These are phyloP conservation scores for Hybos culiciformis DNA, from an alignment of 2,888 invertebrate species.

Conservation along the genomic window DNA sequence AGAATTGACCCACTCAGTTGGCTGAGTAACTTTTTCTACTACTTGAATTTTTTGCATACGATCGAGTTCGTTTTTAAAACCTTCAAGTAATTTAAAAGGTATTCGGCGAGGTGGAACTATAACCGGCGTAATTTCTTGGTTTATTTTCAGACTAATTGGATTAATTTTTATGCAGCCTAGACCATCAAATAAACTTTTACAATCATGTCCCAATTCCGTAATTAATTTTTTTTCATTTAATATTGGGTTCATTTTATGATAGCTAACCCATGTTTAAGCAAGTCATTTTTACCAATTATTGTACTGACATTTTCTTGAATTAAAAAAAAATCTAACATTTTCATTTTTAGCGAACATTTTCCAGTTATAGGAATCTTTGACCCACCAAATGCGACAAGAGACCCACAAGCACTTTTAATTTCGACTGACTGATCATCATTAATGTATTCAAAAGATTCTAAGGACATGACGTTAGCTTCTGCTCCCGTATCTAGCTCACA, in stretches of 20 bases:
- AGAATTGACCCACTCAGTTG: constrained; percentile 4
- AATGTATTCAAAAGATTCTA: not conserved
- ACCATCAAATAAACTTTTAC: not conserved
- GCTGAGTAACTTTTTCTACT: not conserved
- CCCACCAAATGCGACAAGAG: constrained; percentile 3
- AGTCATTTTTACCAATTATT: constrained; percentile 1
- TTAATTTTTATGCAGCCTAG: not conserved
- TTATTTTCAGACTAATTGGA: not conserved
- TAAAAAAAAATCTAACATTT: constrained; percentile 1
- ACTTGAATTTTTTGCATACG: constrained; percentile 1
- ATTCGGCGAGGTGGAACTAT: constrained; percentile 5
- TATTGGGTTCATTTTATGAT: not conserved
- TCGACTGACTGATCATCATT: not conserved
- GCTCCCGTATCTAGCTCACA: not conserved
- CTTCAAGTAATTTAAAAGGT: constrained; percentile 1
- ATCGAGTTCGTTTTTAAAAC: constrained; percentile 2
- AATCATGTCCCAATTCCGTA: not conserved
- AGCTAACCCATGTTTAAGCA: not conserved
- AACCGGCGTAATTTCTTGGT: not conserved
- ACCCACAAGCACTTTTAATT: not conserved
- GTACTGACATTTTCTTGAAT: constrained; percentile 1
- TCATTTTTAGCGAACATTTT: constrained; percentile 3
- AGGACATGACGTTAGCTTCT: constrained; percentile 1
- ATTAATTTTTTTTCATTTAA: not conserved
- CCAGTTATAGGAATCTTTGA: constrained; percentile 2